Percentiles rank a stretch among this genome's conserved stretches.
Evolutionary conservation across 2,797 vertebrate species (phyloP).

Genomic region (Melanotaenia nigrans): DNA sequence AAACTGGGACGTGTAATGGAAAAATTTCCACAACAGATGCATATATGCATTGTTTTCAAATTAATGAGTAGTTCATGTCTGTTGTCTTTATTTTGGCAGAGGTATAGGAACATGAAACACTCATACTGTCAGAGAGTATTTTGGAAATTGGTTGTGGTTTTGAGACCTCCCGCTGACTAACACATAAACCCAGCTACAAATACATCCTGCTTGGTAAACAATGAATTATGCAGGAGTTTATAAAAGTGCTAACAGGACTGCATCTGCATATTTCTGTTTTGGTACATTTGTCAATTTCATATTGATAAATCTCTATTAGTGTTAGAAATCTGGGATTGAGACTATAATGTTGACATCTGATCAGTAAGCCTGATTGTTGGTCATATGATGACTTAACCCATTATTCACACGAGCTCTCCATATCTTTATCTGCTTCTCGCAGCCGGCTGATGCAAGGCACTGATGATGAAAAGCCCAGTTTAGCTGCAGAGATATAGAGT

Average conservation of each 20-base stretch:
- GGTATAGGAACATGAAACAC: conserved; percentile 8
- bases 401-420: neutral
- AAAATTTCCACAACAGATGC: neutral
- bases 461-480: conserved; percentile 48
- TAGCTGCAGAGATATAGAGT: conserved; percentile 50
- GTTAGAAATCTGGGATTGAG: neutral
- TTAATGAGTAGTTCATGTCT: neutral
- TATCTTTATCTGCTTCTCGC: neutral
- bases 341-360: neutral
- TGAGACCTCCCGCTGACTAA: conserved; percentile 40
- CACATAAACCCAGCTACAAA: conserved; percentile 32
- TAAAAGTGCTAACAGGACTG: conserved; percentile 36
- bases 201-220: conserved; percentile 22
- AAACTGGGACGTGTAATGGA: no score
- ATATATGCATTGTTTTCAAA: neutral
- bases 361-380: neutral
- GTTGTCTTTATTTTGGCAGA: neutral
- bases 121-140: conserved; percentile 5
- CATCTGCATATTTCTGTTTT: conserved; percentile 23
- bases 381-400: neutral
- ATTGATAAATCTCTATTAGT: neutral
- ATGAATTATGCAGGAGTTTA: conserved; percentile 48
- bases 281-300: neutral
- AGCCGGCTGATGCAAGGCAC: conserved; percentile 28
- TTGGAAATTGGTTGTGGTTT: conserved; percentile 4